Evolutionary conservation across 2,888 invertebrate genomes (phyloP).

Genomic region (Corbicula japonica): DNA sequence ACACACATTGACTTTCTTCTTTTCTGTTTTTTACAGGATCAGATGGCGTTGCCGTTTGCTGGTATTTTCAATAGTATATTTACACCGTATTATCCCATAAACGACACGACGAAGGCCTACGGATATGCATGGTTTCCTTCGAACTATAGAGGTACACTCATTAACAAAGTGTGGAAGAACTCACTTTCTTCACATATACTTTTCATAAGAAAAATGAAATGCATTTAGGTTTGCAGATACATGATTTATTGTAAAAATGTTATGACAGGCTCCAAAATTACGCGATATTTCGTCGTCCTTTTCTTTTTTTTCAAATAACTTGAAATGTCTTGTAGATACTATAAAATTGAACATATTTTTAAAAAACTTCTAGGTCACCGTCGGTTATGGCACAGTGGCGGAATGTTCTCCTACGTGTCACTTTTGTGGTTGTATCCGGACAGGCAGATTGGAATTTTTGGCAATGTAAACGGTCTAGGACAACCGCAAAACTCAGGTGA

Average conservation of each 20-base stretch:
- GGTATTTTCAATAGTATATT: conserved; percentile 5
- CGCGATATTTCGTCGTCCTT: too few relatives aligned
- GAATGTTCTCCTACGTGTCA: conserved; percentile 51
- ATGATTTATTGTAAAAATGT: too few relatives aligned
- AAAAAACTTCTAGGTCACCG: conserved; percentile 48
- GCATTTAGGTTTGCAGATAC: too few relatives aligned
- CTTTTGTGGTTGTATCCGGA: conserved; percentile 60
- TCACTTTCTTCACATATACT: too few relatives aligned
- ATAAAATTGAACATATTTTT: too few relatives aligned
- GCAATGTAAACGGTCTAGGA: conserved; percentile 59
- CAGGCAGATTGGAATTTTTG: conserved; percentile 46
- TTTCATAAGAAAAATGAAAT: too few relatives aligned
- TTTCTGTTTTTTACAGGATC: conserved; percentile 5
- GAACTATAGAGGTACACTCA: conserved; percentile 53
- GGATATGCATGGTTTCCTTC: conserved; percentile 61
- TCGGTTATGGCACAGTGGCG: conserved; percentile 55
- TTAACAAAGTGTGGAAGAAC: too few relatives aligned
- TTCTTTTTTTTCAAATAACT: too few relatives aligned
- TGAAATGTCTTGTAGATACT: too few relatives aligned
- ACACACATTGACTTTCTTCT: too few relatives aligned
- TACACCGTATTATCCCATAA: conserved; percentile 35
- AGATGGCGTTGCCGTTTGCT: conserved; percentile 1
- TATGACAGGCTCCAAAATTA: too few relatives aligned
- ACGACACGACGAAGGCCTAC: conserved; percentile 45
- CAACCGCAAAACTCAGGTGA: conserved; percentile 22